Base-by-base conservation (phyloP, 2,113 vertebrate genomes). In the Lasiurus borealis region DNA sequence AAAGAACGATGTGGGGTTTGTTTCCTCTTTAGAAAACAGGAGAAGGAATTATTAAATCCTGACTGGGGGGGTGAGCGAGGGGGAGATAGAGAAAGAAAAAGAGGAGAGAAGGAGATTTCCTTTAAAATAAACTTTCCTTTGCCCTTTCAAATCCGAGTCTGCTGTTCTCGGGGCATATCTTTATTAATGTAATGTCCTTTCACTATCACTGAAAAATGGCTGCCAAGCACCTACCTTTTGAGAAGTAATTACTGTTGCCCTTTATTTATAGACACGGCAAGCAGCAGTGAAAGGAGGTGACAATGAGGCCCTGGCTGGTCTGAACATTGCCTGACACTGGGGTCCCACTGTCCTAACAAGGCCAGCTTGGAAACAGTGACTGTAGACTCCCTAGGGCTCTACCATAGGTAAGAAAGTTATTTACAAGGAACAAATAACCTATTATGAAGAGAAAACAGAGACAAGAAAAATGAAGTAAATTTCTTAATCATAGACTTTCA, bases 391-490 rank as follows among this genome's bases (percentile, higher is more conserved):
- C 78, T 6, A 23, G 86, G 40, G 29, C 9, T 25, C n/a, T 46
- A 59, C 75, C 86, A 68, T 23, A 50, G 44, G 27, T 34, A 78
- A 71, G 31, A 23, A 88, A 91, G 68, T 77, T 85, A 91, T 91
- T 93, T 88, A 73, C 68, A 93, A 82, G 54, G 95, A 91, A 40
- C 66, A 78, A 73, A 81, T 40, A 59, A 73, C 46, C 91, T 95
- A 88, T 90, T 85, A 93, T 88, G 19, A 89, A 82, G 21, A 82
- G 73, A 83, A 91, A 91, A 91, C 40, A 96, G 90, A 86, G 85
- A 29, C 72, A 82, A 93, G 78, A 88, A 96, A 94, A 95, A 93
- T 44, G 27, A 97, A 96, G 69, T 77, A 76, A n/a, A 94, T 89
- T 88, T 94, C 29, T 80, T 84, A 95, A 93, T 85, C 80, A 85